Percentiles rank a stretch among this genome's conserved stretches.
phyloP scores from a whole-genome alignment of 2,888 invertebrate genomes.

The Diploptera punctata region DNA sequence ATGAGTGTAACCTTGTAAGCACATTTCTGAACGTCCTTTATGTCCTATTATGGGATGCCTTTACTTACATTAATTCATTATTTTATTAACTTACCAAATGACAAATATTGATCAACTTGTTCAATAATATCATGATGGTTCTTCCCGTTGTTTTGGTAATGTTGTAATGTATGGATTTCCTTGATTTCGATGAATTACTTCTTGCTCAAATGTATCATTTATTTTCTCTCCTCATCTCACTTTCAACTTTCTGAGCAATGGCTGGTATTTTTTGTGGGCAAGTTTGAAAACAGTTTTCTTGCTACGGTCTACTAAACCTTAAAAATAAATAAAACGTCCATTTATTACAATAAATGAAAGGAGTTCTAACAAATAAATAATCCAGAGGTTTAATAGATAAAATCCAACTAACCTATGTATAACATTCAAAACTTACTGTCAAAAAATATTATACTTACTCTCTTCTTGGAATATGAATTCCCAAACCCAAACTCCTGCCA shows the following conservation, averaged over 20 bases:
- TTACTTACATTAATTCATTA: too few relatives aligned
- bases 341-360: too few relatives aligned
- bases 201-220: constrained; percentile 68
- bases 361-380: too few relatives aligned
- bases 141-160: constrained; percentile 62
- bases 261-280: constrained; percentile 75
- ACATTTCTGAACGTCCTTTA: too few relatives aligned
- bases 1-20: too few relatives aligned
- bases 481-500: constrained; percentile 76
- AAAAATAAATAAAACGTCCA: too few relatives aligned
- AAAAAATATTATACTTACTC: constrained; percentile 65
- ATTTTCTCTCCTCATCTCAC: constrained; percentile 72
- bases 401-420: too few relatives aligned
- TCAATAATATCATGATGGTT: constrained; percentile 33
- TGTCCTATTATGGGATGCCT: too few relatives aligned
- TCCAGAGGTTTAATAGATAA: too few relatives aligned
- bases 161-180: constrained; percentile 66
- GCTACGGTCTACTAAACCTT: constrained; percentile 68
- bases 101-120: constrained; percentile 70
- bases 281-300: constrained; percentile 76
- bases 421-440: too few relatives aligned
- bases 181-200: constrained; percentile 69
- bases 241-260: constrained; percentile 72
- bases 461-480: constrained; percentile 70
- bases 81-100: constrained; percentile 68